phyloP scores from a whole-genome alignment of 1,140 invertebrate species.

The Lerema accius region DNA sequence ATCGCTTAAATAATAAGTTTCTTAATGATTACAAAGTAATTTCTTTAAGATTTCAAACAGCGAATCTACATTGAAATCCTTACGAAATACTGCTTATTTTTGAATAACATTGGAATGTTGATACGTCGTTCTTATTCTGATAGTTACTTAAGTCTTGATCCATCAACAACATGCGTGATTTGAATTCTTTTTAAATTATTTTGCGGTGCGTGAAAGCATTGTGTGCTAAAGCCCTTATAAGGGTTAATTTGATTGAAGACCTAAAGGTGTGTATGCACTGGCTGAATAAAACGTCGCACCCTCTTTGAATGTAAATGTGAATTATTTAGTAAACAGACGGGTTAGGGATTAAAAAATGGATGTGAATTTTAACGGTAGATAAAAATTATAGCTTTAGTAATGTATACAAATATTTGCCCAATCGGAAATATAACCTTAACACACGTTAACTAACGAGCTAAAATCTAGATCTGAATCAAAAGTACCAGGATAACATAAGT shows the following conservation, averaged over 20 bases:
- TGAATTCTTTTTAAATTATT: conserved; percentile 27
- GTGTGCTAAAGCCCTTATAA: conserved; percentile 1
- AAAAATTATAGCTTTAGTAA: too few relatives aligned
- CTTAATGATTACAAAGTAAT: not conserved
- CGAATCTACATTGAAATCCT: not conserved
- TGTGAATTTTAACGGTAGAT: not conserved
- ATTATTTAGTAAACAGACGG: not conserved
- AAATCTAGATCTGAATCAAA: too few relatives aligned
- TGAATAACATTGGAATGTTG: not conserved
- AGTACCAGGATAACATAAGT: too few relatives aligned
- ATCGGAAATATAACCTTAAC: too few relatives aligned
- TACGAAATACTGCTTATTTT: not conserved
- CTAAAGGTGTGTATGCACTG: conserved; percentile 14
- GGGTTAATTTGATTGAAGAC: conserved; percentile 27
- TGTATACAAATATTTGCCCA: too few relatives aligned
- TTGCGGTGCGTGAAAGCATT: conserved; percentile 18
- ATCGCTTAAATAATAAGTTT: conserved; percentile 4
- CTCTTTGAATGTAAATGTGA: not conserved
- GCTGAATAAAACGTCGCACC: not conserved
- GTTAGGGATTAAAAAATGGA: not conserved
- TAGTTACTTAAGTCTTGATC: not conserved
- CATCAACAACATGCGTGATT: conserved; percentile 18
- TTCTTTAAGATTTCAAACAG: not conserved
- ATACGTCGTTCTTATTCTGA: not conserved
- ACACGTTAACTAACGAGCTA: too few relatives aligned